These are phyloP conservation scores for Polymixis lichenea DNA, from an alignment of 2,888 invertebrate genomes.

Conservation along the genomic window DNA sequence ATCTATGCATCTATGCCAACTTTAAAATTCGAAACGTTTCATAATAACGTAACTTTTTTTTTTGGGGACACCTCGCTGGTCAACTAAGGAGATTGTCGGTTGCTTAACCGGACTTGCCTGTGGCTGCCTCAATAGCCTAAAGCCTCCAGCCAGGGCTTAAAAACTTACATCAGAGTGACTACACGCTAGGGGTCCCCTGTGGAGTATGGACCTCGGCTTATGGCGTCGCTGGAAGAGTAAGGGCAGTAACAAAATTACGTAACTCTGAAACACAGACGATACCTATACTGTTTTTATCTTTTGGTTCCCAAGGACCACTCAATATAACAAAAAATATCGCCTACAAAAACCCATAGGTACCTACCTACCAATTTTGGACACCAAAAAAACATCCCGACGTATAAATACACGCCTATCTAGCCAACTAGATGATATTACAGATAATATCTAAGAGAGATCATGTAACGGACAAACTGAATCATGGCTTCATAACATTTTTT, in stretches of 20 bases:
- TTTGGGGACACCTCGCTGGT: too few species aligned
- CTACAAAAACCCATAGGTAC: background rate
- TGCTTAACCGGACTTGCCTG: too few species aligned
- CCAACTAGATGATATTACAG: constrained; percentile 21
- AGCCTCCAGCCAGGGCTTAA: too few species aligned
- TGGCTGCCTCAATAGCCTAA: too few species aligned
- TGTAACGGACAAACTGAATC: constrained; percentile 51
- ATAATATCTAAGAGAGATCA: constrained; percentile 27
- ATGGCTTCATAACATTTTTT: constrained; percentile 55
- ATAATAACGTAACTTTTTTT: too few species aligned
- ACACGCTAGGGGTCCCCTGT: too few species aligned
- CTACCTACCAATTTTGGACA: background rate
- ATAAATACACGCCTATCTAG: constrained; percentile 2
- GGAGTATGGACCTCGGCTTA: too few species aligned
- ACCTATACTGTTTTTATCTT: background rate
- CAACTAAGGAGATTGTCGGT: too few species aligned
- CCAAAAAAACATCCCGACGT: background rate
- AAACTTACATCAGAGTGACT: too few species aligned
- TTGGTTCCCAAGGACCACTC: background rate
- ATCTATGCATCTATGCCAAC: background rate
- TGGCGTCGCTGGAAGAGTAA: too few species aligned
- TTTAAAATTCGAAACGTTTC: background rate
- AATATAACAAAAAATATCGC: too few species aligned
- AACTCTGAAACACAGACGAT: background rate
- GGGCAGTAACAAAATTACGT: too few species aligned